Conservation (phyloP, 2,113 vertebrate genomes). For the Notarius lentiginosus region DNA sequence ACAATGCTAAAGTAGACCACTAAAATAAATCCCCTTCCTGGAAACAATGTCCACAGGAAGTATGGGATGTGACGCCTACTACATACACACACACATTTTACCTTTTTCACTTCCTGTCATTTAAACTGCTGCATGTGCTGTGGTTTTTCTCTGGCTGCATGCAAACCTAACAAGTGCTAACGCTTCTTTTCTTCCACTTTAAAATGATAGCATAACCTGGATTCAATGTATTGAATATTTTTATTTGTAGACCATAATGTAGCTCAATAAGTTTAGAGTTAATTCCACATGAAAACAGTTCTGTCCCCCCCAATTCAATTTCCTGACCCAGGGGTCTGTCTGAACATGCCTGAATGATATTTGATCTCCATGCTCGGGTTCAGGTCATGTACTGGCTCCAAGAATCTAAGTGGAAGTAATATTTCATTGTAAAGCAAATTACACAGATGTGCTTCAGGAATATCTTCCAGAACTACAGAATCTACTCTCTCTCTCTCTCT, state of each 20-base stretch:
- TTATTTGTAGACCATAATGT: neutral
- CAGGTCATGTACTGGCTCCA: neutral
- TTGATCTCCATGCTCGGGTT: neutral
- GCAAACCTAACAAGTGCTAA: neutral
- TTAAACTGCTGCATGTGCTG: neutral
- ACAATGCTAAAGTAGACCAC: slow-evolving; percentile 26
- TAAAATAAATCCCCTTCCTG: slow-evolving; percentile 41
- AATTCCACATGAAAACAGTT: neutral
- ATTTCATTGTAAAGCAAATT: neutral
- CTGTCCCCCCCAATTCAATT: neutral
- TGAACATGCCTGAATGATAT: neutral
- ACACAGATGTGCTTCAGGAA: neutral
- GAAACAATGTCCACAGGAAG: slow-evolving; percentile 46
- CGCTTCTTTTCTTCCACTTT: neutral
- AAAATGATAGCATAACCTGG: neutral
- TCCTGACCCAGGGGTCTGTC: neutral
- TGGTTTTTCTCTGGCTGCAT: slow-evolving; percentile 18
- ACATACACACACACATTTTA: slow-evolving; percentile 14
- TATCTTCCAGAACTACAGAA: neutral
- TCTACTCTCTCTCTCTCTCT: too few species aligned
- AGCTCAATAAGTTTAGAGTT: neutral
- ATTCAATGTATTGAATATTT: neutral
- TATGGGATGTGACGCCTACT: slow-evolving; percentile 39
- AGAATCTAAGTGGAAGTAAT: neutral
- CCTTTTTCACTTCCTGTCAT: slow-evolving; percentile 48